These are phyloP conservation scores for Dendrolimus houi DNA, from an alignment of 2,888 invertebrate species.

Conservation along the genomic window DNA sequence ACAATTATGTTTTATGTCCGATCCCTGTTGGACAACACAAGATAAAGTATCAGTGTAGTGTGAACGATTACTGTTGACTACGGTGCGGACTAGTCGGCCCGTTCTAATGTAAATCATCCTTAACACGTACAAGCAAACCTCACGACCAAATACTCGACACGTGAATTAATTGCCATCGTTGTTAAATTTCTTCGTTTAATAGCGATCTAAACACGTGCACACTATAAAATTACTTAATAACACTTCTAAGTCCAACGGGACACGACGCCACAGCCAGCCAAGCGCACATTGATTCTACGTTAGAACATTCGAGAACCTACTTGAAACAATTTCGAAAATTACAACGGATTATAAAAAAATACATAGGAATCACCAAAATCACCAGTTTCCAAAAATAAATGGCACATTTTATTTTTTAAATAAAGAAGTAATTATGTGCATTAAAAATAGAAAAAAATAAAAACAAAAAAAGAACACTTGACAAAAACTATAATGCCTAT, in stretches of 20 bases:
- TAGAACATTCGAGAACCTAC: conserved; percentile 68
- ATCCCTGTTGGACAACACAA: too few species aligned
- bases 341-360: conserved; percentile 18
- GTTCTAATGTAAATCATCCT: too few species aligned
- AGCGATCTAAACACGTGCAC: too few species aligned
- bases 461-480: conserved; percentile 21
- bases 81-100: too few species aligned
- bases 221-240: conserved; percentile 14
- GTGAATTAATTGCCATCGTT: too few species aligned
- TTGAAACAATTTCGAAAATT: conserved; percentile 41
- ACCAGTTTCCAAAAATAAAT: conserved; percentile 45
- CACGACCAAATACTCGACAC: too few species aligned
- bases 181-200: too few species aligned
- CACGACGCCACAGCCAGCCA: conserved; percentile 36
- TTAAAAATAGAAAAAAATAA: conserved; percentile 28
- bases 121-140: too few species aligned
- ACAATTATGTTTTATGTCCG: too few species aligned
- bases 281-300: conserved; percentile 73
- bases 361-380: conserved; percentile 47
- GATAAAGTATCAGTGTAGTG: too few species aligned
- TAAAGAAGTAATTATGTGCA: conserved; percentile 26
- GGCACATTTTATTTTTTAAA: conserved; percentile 36
- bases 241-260: conserved; percentile 21
- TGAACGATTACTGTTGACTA: too few species aligned
- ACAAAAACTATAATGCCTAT: conserved; percentile 36